Evolutionary conservation across 2,113 vertebrate genomes (phyloP), one percentile per base, ranked within the genome.

Genomic region (Notarius quadriscutis): DNA sequence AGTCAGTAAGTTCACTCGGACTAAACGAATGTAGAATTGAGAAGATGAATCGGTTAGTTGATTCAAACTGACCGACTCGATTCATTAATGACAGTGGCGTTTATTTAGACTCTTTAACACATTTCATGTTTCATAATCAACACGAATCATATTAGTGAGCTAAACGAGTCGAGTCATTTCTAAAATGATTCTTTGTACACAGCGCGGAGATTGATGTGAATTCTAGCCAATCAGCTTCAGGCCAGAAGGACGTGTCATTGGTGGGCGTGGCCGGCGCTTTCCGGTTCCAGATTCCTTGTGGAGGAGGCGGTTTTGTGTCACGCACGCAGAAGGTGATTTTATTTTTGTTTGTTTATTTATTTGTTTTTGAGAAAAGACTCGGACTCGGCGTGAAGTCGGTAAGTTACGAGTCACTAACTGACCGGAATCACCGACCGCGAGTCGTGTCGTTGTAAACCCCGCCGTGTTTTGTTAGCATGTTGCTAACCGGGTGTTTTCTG

Each of bases 331-430:
- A 60, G 55, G 57, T 22, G 57, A 81, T 60, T 20, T 50, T 51
- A 22, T 51, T 25, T 17, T 27, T 57, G 4, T 17, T 57, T 27
- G n/a, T 60, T 81, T 51, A 11, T 17, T 27, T 57, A 1, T 17
- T 57, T 27, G n/a, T 60, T 81, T 60, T 60, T 20, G 18, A 60
- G 27, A 41, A 57, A 41, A 81, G 55, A 60, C 10, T 34, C 20
- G 17, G 57, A 22, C n/a, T 15, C 53, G 50, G n/a, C 53, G 79
- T 60, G 79, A 81, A 60, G 55, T 60, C 55, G 79, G 79, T 81
- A 81, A 34, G 79, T 62, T 30, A 30, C 27, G 17, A 34, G 17
- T 34, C 18, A 12, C 17, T 2, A 22, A 60, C 3, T 10, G 60
- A 5, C 41, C 30, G 8, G 2, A 58, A 34, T 34, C 11, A 18